Evolutionary conservation across 2,797 vertebrate genomes (phyloP).

Genomic region (Pipistrellus pygmaeus): DNA sequence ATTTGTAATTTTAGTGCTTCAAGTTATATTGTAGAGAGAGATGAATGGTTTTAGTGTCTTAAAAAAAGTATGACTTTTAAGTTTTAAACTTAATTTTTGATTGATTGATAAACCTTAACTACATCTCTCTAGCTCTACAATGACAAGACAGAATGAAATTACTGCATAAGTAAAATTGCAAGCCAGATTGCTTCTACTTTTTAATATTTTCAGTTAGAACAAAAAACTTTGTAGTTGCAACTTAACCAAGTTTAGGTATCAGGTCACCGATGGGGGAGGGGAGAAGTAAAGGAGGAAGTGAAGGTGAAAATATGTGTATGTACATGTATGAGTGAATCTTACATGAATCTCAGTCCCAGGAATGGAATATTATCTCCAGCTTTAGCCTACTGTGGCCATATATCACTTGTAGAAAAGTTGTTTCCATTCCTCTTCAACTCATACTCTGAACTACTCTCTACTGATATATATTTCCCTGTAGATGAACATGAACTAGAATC

Average conservation of each 20-base stretch:
- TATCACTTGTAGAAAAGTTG: conserved; percentile 19
- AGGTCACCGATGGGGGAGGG: conserved; percentile 43
- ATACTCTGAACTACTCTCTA: conserved; percentile 34
- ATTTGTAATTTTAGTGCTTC: conserved; percentile 54
- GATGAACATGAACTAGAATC: conserved; percentile 22
- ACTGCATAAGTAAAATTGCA: conserved; percentile 61
- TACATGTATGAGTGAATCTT: background rate
- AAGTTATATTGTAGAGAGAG: background rate
- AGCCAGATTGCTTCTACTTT: conserved; percentile 18
- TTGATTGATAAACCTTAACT: background rate
- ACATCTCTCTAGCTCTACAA: background rate
- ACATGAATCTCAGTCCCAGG: background rate
- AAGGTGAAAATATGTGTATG: background rate
- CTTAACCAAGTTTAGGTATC: conserved; percentile 45
- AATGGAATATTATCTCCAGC: background rate
- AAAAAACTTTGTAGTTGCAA: background rate
- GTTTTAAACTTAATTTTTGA: too few species aligned
- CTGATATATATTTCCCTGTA: conserved; percentile 32
- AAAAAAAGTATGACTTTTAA: background rate
- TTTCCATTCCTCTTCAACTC: background rate
- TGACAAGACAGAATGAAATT: conserved; percentile 29
- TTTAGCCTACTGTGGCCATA: background rate
- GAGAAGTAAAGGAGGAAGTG: conserved; percentile 52
- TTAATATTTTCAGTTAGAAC: conserved; percentile 25
- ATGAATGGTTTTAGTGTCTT: conserved; percentile 46